Evolutionary conservation across 2,113 vertebrate genomes (phyloP).

Genomic region (Pitta sordida): DNA sequence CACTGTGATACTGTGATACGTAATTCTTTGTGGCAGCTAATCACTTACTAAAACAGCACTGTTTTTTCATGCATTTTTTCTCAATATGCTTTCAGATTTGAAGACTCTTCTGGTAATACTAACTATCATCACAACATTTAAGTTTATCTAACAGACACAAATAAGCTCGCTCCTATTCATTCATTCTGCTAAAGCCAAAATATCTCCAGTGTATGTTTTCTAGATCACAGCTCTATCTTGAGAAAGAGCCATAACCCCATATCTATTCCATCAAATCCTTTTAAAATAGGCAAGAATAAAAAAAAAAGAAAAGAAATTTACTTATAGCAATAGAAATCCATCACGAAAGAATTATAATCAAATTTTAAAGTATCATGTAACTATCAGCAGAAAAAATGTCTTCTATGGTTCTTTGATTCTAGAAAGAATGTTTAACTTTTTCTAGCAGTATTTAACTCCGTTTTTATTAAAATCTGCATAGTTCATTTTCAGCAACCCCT

Average conservation of each 20-base stretch:
- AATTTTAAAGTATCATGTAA: not conserved
- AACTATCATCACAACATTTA: not conserved
- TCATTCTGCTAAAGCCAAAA: not conserved
- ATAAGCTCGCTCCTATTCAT: not conserved
- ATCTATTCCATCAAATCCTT: not conserved
- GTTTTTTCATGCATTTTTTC: not conserved
- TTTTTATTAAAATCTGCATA: conserved; percentile 8
- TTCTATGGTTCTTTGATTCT: not conserved
- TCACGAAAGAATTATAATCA: not conserved
- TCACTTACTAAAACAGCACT: not conserved
- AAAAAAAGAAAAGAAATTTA: not conserved
- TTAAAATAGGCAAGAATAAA: not conserved
- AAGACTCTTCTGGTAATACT: not conserved
- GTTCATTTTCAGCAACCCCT: not conserved
- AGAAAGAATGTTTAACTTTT: not conserved
- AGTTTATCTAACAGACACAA: not conserved
- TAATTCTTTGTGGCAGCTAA: not conserved
- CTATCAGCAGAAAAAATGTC: not conserved
- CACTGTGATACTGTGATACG: too few species aligned
- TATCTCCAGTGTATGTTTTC: not conserved
- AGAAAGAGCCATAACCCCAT: not conserved
- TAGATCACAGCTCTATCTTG: not conserved
- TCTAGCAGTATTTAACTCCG: not conserved
- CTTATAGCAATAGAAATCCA: not conserved
- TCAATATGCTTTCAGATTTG: not conserved